phyloP scores from a whole-genome alignment of 1,140 invertebrate species.

The Druon quercuslanigerum region DNA sequence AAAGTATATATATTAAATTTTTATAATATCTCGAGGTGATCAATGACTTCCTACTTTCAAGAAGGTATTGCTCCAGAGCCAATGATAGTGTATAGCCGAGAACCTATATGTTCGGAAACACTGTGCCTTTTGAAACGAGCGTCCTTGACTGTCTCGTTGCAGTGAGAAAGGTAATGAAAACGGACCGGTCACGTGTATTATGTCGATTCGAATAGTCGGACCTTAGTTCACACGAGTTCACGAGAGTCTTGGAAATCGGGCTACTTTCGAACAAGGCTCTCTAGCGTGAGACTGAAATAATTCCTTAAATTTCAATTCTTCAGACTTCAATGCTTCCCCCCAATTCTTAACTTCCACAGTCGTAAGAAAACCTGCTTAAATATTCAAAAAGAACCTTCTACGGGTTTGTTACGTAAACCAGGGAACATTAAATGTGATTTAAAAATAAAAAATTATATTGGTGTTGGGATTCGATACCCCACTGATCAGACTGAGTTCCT shows the following conservation, averaged over 20 bases:
- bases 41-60: slow-evolving; percentile 21
- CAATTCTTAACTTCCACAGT: background rate
- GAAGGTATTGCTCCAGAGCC: slow-evolving; percentile 15
- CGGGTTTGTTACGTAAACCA: background rate
- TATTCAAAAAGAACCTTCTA: background rate
- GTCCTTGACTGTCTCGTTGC: slow-evolving; percentile 58
- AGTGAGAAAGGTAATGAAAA: slow-evolving; percentile 62
- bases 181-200: slow-evolving; percentile 60
- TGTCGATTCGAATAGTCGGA: slow-evolving; percentile 47
- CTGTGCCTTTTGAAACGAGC: slow-evolving; percentile 54
- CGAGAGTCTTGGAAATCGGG: slow-evolving; percentile 18
- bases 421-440: background rate
- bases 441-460: background rate
- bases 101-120: slow-evolving; percentile 44
- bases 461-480: no score
- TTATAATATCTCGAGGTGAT: background rate
- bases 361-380: background rate
- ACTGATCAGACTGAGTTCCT: no score
- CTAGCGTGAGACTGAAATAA: slow-evolving; percentile 9
- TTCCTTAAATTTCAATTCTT: slow-evolving; percentile 4
- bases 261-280: slow-evolving; percentile 15
- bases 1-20: background rate
- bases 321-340: background rate
- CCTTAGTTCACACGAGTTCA: slow-evolving; percentile 22
- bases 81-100: slow-evolving; percentile 4